These are phyloP conservation scores for Timandra comae DNA, from an alignment of 2,888 invertebrate genomes.

Conservation along the genomic window DNA sequence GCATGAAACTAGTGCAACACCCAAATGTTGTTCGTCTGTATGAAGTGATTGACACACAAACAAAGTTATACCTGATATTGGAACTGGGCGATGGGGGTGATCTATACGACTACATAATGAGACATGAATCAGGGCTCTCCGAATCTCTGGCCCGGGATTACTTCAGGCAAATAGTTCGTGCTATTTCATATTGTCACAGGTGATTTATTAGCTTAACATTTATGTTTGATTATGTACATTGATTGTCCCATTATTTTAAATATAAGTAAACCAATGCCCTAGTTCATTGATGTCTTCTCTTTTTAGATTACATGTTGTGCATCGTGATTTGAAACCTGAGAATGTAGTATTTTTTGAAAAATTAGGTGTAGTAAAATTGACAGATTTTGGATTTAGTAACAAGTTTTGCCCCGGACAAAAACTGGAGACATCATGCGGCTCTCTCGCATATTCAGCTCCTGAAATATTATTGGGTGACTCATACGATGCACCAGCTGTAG, in stretches of 20 bases:
- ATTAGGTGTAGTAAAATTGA: constrained; percentile 96
- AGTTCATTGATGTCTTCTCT: too few species aligned
- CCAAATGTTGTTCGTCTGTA: constrained; percentile 98
- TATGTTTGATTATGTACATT: neutral
- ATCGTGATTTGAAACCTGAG: constrained; percentile 97
- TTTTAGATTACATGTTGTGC: constrained; percentile 79
- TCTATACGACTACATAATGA: constrained; percentile 98
- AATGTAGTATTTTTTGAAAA: constrained; percentile 99
- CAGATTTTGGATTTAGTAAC: constrained; percentile 99
- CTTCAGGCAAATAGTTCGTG: constrained; percentile 97
- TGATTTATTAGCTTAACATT: constrained; percentile 20
- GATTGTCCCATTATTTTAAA: neutral
- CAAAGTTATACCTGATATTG: constrained; percentile 96
- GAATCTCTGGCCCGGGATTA: constrained; percentile 92
- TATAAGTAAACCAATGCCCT: too few species aligned
- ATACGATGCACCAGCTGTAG: constrained; percentile 99
- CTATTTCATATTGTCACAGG: constrained; percentile 98
- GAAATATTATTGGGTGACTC: constrained; percentile 99
- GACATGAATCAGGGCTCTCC: constrained; percentile 91
- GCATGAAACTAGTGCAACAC: constrained; percentile 99
- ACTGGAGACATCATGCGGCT: constrained; percentile 98
- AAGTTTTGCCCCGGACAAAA: constrained; percentile 97
- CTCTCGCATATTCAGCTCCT: constrained; percentile 98
- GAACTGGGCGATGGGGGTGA: constrained; percentile 99
- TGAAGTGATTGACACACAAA: constrained; percentile 99